A percentile compares a stretch with the other conserved stretches of the same genome.
These are phyloP conservation scores for Aptenodytes forsteri DNA, from an alignment of 2,113 vertebrate species.

Conservation along the genomic window DNA sequence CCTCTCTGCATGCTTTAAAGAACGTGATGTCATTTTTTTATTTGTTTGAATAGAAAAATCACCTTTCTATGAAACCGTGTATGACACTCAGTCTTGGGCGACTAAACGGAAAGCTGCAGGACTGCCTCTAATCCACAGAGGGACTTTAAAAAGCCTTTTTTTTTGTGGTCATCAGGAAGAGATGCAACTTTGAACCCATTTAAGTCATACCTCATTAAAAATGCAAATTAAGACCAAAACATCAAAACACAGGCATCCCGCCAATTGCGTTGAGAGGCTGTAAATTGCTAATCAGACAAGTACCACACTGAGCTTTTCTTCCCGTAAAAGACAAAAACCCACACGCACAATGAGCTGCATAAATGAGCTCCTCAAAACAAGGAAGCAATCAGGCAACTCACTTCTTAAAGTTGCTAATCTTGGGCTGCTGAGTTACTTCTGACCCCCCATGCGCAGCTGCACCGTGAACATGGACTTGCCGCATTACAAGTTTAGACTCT, in stretches of 20 bases:
- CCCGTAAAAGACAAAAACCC: constrained; percentile 47
- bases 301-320: constrained; percentile 50
- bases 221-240: constrained; percentile 37
- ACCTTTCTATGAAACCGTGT: background rate
- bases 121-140: background rate
- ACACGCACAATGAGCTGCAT: background rate
- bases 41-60: background rate
- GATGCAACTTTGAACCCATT: background rate
- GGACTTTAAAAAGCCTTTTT: background rate
- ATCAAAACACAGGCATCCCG: constrained; percentile 11
- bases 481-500: background rate
- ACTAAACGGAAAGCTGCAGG: background rate
- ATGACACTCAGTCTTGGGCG: background rate
- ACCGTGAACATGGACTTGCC: background rate
- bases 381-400: constrained; percentile 37
- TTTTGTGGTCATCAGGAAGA: background rate
- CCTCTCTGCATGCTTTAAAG: background rate
- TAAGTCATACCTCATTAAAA: constrained; percentile 38
- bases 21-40: background rate
- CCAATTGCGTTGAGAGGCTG: background rate
- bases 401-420: constrained; percentile 32
- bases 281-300: constrained; percentile 56
- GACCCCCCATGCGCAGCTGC: background rate
- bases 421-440: background rate
- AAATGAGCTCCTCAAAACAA: constrained; percentile 55